Conservation (phyloP, 2,797 vertebrate species). For the Babyrousa celebensis region DNA sequence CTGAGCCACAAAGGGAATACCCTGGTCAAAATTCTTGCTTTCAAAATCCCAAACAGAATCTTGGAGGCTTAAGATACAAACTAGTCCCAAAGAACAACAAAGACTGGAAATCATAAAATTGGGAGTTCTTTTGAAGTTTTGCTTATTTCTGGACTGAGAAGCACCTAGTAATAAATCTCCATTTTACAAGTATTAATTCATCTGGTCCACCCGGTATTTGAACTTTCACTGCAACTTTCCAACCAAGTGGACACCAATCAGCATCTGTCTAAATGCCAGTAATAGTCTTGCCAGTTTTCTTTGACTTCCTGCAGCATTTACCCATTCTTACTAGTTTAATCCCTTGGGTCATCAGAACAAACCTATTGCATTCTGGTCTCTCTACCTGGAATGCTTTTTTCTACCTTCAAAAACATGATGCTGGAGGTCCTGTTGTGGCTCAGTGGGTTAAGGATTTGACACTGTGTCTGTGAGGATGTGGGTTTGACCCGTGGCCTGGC, state of each 20-base stretch:
- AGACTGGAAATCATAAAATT: neutral
- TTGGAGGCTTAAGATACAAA: neutral
- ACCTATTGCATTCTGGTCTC: neutral
- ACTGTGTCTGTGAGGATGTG: no score
- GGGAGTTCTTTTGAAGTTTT: neutral
- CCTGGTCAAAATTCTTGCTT: neutral
- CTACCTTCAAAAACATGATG: neutral
- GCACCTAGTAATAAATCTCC: conserved; percentile 13
- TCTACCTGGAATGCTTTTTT: neutral
- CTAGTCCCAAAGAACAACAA: neutral
- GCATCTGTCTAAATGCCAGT: neutral
- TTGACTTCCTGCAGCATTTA: neutral
- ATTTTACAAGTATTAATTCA: conserved; percentile 27
- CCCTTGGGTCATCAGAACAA: neutral
- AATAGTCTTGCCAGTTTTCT: neutral
- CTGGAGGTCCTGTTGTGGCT: no score
- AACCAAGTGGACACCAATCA: neutral
- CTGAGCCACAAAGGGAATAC: no score
- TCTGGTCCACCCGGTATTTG: neutral
- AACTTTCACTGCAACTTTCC: neutral
- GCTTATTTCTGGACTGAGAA: neutral
- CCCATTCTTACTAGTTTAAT: neutral
- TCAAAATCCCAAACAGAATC: conserved; percentile 63
- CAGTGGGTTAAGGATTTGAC: no score
- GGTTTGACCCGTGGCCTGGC: no score